Base-by-base conservation (phyloP, 1,140 invertebrate species). In the Cotesia typhae region DNA sequence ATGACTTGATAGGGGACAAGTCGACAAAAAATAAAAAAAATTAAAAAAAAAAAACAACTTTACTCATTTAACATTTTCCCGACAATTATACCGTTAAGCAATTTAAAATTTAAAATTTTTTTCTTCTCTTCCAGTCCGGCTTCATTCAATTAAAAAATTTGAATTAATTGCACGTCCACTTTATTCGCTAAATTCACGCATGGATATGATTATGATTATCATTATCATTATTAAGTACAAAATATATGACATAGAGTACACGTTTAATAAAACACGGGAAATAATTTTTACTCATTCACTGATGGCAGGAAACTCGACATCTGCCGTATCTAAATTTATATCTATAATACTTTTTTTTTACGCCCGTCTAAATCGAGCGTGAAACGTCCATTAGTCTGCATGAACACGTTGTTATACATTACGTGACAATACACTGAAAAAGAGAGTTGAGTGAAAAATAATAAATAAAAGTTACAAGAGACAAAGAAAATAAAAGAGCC, bases 371-470 rank as follows among this genome's bases (percentile, higher is more conserved):
- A 72, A 72, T 72, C 63, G 70, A 64, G 70, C 37, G 70, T 67
- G 55, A 72, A 67, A 72, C 55, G 70, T 72, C 70, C 70, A 72
- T 72, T 72, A 72, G 70, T 72, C 64, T 41, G 64, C 52, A 64
- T 47, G 51, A 65, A 66, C 57, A 55, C 64, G 63, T 72, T 66
- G 59, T 67, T 57, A 64, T 59, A 53, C 67, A 55, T 71, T 51
- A 52, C 38, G 17, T 12, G 36, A 59, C 14, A 35, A 60, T 17
- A 66, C 20, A 60, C 52, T 14, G 63, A 52, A 63, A 37, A 59
- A 55, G 61, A 52, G 28, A 28, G 28, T 28, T 28, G 28, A 28
- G 28, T 28, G 28, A 28, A 63, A 47, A 71, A 36, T 57, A 20
- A 20, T 57, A 20, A 57, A 20, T 57, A 57, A 14, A 57, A 57